phyloP scores from a whole-genome alignment of 2,888 invertebrate genomes.

The Ceramica pisi region DNA sequence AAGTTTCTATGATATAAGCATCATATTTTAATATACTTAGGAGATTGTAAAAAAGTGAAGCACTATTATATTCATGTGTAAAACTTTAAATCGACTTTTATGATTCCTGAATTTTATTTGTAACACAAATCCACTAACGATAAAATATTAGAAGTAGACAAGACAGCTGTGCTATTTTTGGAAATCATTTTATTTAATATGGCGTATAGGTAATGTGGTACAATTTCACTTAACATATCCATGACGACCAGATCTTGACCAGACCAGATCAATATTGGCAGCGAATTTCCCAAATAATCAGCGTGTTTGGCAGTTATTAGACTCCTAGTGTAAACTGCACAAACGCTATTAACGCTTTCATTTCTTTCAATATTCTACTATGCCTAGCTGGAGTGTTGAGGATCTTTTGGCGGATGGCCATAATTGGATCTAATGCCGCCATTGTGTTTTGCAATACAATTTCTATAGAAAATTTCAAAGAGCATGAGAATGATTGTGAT shows the following conservation, averaged over 20 bases:
- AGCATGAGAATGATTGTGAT: not conserved
- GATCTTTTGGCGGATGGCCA: not conserved
- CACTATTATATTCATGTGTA: not conserved
- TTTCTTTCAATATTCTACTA: not conserved
- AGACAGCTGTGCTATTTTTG: constrained; percentile 9
- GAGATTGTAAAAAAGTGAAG: no score
- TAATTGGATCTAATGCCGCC: not conserved
- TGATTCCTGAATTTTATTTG: constrained; percentile 24
- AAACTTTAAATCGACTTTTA: not conserved
- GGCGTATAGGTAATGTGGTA: constrained; percentile 35
- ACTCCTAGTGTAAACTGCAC: constrained; percentile 4
- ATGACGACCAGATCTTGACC: constrained; percentile 86
- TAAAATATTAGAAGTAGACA: constrained; percentile 30
- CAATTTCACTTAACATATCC: constrained; percentile 88
- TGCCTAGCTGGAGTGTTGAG: not conserved
- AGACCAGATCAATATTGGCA: no score
- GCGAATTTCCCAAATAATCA: no score
- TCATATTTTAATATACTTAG: no score
- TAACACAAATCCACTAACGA: not conserved
- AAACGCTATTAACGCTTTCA: constrained; percentile 7
- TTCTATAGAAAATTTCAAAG: not conserved
- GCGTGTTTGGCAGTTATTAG: constrained; percentile 80
- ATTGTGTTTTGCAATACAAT: no score
- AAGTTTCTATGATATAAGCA: no score
- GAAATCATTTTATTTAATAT: not conserved